Evolutionary conservation across 2,888 invertebrate genomes (phyloP).

Genomic region (Xanthia togata): DNA sequence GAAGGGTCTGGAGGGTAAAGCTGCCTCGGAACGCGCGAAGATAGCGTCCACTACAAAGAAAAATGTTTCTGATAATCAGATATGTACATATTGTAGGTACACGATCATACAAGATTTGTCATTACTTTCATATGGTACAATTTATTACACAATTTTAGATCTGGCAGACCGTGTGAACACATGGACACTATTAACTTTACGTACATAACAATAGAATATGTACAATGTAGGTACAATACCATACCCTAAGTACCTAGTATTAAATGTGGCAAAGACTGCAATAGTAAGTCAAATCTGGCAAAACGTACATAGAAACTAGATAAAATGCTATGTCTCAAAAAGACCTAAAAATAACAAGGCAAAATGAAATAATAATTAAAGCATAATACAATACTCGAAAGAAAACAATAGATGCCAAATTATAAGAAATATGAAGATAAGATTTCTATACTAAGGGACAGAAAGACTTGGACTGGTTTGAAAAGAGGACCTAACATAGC

Average conservation of each 20-base stretch:
- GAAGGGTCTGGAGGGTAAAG: constrained; percentile 51
- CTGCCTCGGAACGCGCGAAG: constrained; percentile 55
- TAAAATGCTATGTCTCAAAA: constrained; percentile 79
- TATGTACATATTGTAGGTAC: constrained; percentile 70
- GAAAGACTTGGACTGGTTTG: constrained; percentile 66
- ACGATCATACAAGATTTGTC: constrained; percentile 71
- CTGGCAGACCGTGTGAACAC: constrained; percentile 80
- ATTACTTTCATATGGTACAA: constrained; percentile 71
- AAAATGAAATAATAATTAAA: constrained; percentile 71
- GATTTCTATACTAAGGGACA: constrained; percentile 58
- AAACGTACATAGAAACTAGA: constrained; percentile 74
- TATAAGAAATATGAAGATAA: constrained; percentile 53
- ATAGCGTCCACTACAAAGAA: constrained; percentile 42
- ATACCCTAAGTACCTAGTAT: constrained; percentile 71
- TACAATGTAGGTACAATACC: constrained; percentile 72
- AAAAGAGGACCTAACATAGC: constrained; percentile 64
- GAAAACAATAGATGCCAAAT: constrained; percentile 74
- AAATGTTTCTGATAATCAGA: constrained; percentile 48
- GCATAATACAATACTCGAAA: constrained; percentile 70
- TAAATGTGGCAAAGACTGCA: constrained; percentile 82
- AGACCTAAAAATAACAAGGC: constrained; percentile 75
- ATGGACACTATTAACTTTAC: constrained; percentile 76
- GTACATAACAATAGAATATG: constrained; percentile 74
- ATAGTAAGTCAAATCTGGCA: constrained; percentile 76
- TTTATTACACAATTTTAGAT: constrained; percentile 72